Evolutionary conservation across 30 jellyfish, hydroid and myxozoan species (phyloP), one percentile per base, ranked within the genome.

Genomic region (Pseudorhiza aurosa): DNA sequence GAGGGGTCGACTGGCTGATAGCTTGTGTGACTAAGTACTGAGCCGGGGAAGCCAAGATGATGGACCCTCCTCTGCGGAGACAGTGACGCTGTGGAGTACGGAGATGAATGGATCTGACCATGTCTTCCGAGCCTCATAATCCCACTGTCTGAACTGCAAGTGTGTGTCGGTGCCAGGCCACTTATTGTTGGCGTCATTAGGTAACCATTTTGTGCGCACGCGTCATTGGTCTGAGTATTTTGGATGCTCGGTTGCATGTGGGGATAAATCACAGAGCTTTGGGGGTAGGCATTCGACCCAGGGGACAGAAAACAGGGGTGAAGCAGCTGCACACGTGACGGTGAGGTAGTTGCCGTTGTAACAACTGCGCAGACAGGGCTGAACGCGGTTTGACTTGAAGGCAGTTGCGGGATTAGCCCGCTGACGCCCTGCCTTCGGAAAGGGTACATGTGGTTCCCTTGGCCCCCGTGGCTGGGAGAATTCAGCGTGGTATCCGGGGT

Each of bases 221-320:
- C 85, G 24, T 82, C 94, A 18, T 65, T 31, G 0, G 87, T 25
- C 7, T 76, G 51, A 2, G 72, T 17, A 19, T 43, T 57, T 47
- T 58, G 82, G 24, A 58, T 65, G 45, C 74, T 45, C 12, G 75
- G 65, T 57, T 82, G 94, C 71, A 82, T 36, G 75, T 82, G 94
- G 6, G 94, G 94, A 67, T 82, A 82, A 17, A 82, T 57, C 33
- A 82, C 72, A 47, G 91, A 80, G 81, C 55, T 72, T 74, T 81
- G 97, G 12, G 77, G 78, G 88, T 72, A 67, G 5, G 95, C 22
- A 42, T 65, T 72, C 0, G 95, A 47, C 8, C 78, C 87, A 1
- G 97, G 88, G 17, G 98, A 85, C 35, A 91, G 72, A 55, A 76
- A 91, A 55, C 95, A 91, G 0, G 98, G 95, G 42, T 87, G 96